phyloP scores from a whole-genome alignment of 2,113 vertebrate species.

The Caretta caretta region DNA sequence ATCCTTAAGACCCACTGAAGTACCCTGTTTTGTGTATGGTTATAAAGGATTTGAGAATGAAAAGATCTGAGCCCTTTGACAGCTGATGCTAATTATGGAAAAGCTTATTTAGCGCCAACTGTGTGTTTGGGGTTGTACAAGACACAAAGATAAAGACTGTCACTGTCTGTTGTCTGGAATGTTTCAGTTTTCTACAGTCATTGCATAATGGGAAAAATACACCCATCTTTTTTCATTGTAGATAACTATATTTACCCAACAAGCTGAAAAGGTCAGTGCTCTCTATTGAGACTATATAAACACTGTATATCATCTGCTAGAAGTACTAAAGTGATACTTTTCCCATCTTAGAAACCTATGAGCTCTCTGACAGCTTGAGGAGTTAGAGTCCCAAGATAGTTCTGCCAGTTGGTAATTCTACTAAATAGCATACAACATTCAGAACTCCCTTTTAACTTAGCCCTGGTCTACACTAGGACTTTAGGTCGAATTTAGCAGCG shows the following conservation, averaged over 20 bases:
- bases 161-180: background rate
- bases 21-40: background rate
- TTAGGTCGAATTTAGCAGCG: too few species aligned
- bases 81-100: background rate
- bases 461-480: too few species aligned
- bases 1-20: background rate
- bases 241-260: background rate
- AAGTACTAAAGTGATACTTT: background rate
- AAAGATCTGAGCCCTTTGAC: background rate
- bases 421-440: background rate
- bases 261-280: background rate
- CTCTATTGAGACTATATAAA: background rate
- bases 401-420: background rate
- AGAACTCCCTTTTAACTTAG: background rate
- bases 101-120: background rate
- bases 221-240: fast-evolving
- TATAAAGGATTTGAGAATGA: background rate
- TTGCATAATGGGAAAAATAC: background rate
- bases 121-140: background rate
- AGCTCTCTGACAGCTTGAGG: background rate
- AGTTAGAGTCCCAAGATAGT: background rate
- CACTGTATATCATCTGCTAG: background rate
- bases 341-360: background rate
- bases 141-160: background rate
- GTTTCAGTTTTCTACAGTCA: background rate